Percentiles rank a stretch among this genome's conserved stretches.
Evolutionary conservation across 2,797 vertebrate genomes (phyloP).

Genomic region (Oreochromis grahami): DNA sequence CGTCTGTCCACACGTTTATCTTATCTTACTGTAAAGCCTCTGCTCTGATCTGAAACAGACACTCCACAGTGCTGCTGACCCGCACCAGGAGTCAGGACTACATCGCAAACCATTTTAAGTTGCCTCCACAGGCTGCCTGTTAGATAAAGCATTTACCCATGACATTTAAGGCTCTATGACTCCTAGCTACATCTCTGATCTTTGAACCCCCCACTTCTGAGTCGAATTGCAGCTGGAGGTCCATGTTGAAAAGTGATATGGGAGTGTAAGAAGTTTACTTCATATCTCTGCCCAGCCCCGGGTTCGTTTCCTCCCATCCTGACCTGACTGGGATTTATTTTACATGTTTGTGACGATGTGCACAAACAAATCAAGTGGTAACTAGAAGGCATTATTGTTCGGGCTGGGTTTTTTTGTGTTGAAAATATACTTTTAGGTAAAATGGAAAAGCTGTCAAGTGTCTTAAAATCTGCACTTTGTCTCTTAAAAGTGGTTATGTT

Average conservation of each 20-base stretch:
- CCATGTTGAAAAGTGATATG: background rate
- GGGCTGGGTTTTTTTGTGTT: background rate
- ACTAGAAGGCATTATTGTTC: background rate
- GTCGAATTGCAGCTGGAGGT: constrained; percentile 30
- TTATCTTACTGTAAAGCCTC: background rate
- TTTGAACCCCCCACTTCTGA: constrained; percentile 33
- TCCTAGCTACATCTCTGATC: constrained; percentile 43
- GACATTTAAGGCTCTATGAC: constrained; percentile 9
- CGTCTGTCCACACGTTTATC: background rate
- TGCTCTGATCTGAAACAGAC: constrained; percentile 12
- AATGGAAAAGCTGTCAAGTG: background rate
- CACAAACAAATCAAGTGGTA: background rate
- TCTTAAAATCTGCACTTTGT: background rate
- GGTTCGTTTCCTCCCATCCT: background rate
- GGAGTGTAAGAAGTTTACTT: background rate
- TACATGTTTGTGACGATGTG: background rate
- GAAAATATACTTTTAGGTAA: background rate
- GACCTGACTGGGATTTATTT: background rate
- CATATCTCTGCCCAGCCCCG: background rate
- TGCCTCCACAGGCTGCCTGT: constrained; percentile 15
- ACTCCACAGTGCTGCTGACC: constrained; percentile 2
- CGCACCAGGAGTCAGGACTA: constrained; percentile 15
- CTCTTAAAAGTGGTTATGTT: background rate
- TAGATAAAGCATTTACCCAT: constrained; percentile 20
- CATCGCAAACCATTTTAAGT: constrained; percentile 5